Conservation (phyloP, 2,888 invertebrate species). For the Eupeodes luniger region DNA sequence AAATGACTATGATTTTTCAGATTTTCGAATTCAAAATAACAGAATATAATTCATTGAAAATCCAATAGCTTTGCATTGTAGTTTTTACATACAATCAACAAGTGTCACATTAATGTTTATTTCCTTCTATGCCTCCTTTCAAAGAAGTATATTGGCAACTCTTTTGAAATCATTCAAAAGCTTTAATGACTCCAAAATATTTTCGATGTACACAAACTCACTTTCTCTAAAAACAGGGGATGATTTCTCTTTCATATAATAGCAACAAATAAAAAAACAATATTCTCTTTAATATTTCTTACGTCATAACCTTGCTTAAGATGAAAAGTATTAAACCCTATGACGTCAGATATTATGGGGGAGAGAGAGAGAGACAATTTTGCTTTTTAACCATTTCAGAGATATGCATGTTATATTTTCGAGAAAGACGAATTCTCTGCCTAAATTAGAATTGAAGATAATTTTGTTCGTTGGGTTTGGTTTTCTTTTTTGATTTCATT, state of each 20-base stretch:
- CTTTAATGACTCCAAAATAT: slow-evolving; percentile 15
- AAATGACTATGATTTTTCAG: too few relatives aligned
- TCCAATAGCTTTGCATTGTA: not conserved
- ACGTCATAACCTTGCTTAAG: slow-evolving; percentile 74
- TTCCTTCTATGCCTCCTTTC: not conserved
- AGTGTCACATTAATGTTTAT: slow-evolving; percentile 36
- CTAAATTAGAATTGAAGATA: slow-evolving; percentile 57
- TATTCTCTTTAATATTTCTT: not conserved
- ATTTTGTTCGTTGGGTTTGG: not conserved
- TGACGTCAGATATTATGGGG: slow-evolving; percentile 66
- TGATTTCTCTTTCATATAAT: not conserved
- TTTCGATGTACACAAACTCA: not conserved
- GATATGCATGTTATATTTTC: too few relatives aligned
- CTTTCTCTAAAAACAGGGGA: slow-evolving; percentile 15
- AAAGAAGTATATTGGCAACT: slow-evolving; percentile 30
- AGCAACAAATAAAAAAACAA: not conserved
- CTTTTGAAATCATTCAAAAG: slow-evolving; percentile 27
- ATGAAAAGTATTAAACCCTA: slow-evolving; percentile 55
- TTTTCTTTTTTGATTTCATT: slow-evolving; percentile 51
- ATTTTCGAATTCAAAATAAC: too few relatives aligned
- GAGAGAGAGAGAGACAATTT: slow-evolving; percentile 31
- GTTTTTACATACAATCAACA: slow-evolving; percentile 37
- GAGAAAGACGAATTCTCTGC: slow-evolving; percentile 27
- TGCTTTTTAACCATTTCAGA: not conserved
- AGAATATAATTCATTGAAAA: too few relatives aligned